These are phyloP conservation scores for Acestrorhynchus altus DNA, from an alignment of 2,797 vertebrate genomes.

Conservation along the genomic window DNA sequence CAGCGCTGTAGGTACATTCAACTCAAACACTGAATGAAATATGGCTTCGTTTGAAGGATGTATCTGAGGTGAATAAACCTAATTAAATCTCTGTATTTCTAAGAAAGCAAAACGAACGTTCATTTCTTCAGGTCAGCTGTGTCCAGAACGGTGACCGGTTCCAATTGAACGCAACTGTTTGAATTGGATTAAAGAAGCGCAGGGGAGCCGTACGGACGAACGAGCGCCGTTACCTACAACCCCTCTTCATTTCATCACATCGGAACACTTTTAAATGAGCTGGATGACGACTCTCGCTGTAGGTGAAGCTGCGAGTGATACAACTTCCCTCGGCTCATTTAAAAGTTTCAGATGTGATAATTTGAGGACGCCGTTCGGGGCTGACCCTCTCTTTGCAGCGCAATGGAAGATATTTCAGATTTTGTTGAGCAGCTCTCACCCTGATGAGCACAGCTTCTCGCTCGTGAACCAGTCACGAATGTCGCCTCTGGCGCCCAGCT, in stretches of 20 bases:
- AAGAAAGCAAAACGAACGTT: too few species aligned
- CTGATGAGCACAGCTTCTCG: constrained; percentile 71
- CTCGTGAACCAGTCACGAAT: constrained; percentile 81
- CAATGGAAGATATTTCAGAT: neutral
- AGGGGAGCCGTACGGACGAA: neutral
- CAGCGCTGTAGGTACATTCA: too few species aligned
- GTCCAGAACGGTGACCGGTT: too few species aligned
- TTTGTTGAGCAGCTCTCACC: constrained; percentile 60
- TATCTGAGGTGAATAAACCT: too few species aligned
- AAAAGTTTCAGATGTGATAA: constrained; percentile 14
- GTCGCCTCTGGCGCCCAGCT: constrained; percentile 82
- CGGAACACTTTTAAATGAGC: constrained; percentile 1
- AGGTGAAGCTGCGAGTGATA: neutral
- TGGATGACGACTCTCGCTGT: neutral
- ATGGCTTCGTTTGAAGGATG: too few species aligned
- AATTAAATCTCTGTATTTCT: too few species aligned
- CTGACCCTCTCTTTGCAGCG: neutral
- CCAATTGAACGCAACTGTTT: neutral
- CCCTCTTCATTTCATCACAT: neutral
- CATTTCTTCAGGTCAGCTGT: too few species aligned
- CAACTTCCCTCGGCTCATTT: neutral
- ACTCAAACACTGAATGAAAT: too few species aligned
- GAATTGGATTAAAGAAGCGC: neutral
- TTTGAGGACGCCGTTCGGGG: neutral
- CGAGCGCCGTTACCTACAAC: neutral